Evolutionary conservation across 2,888 invertebrate species (phyloP).

Genomic region (Agonopterix heracliana): DNA sequence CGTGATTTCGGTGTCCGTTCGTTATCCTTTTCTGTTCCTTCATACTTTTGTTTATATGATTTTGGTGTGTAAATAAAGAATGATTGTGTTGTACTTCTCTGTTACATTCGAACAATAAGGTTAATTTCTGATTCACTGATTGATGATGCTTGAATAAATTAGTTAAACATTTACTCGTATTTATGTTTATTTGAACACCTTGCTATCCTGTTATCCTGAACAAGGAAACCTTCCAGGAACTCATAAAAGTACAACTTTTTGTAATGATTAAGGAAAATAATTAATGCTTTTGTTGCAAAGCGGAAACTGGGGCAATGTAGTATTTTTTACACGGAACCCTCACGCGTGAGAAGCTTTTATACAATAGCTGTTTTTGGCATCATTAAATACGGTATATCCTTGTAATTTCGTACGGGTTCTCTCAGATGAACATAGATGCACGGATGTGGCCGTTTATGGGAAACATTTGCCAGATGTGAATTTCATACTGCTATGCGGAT

Average conservation of each 20-base stretch:
- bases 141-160: too few relatives aligned
- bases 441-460: constrained; percentile 14
- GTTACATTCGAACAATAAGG: too few relatives aligned
- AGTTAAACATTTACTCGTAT: too few relatives aligned
- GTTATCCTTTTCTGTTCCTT: too few relatives aligned
- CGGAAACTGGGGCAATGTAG: neutral
- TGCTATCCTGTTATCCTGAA: too few relatives aligned
- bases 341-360: constrained; percentile 7
- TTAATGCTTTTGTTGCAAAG: neutral
- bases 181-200: too few relatives aligned
- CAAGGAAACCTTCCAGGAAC: too few relatives aligned
- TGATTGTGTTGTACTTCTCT: too few relatives aligned
- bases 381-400: constrained; percentile 18
- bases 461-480: constrained; percentile 18
- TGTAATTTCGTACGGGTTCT: constrained; percentile 21
- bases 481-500: neutral
- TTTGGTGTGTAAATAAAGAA: too few relatives aligned
- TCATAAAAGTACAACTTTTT: neutral
- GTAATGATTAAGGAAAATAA: neutral
- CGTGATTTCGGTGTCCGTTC: too few relatives aligned
- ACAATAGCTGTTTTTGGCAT: constrained; percentile 16
- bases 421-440: constrained; percentile 20
- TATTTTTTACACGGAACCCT: constrained; percentile 2
- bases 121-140: too few relatives aligned
- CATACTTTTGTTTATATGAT: too few relatives aligned